These are phyloP conservation scores for Heterodera filipjevi DNA, from an alignment of 2,888 invertebrate genomes.

Conservation along the genomic window DNA sequence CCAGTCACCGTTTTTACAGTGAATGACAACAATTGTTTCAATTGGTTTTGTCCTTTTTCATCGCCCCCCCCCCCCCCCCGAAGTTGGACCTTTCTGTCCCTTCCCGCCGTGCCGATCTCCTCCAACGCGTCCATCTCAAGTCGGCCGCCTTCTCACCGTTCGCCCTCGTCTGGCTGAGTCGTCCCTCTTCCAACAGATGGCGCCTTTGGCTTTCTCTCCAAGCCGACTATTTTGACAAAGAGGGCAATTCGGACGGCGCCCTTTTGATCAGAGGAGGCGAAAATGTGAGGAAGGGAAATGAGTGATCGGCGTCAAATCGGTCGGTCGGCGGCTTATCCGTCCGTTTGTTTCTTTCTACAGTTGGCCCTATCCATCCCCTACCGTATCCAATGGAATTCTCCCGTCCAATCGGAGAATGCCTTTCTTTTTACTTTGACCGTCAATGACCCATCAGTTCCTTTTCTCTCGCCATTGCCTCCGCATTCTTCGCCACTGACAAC, in stretches of 20 bases:
- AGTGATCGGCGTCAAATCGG: neutral
- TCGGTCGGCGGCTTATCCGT: too few relatives aligned
- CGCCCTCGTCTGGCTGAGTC: conserved; percentile 12
- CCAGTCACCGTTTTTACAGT: neutral
- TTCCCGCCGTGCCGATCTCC: neutral
- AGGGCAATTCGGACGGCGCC: conserved; percentile 20
- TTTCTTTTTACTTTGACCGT: conserved; percentile 23
- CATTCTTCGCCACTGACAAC: neutral
- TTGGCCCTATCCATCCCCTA: conserved; percentile 22
- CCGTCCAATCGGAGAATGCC: neutral
- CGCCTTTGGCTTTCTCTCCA: conserved; percentile 20
- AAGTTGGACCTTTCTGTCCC: conserved; percentile 19
- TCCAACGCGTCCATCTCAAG: conserved; percentile 21
- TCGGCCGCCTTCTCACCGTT: conserved; percentile 17
- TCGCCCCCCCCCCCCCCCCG: neutral
- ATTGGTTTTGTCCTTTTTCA: neutral
- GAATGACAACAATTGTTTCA: neutral
- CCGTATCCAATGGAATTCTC: conserved; percentile 6
- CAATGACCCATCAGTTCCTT: neutral
- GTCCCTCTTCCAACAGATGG: conserved; percentile 5
- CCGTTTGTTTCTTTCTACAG: neutral
- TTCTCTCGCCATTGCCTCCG: too few relatives aligned
- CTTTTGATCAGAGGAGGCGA: conserved; percentile 18
- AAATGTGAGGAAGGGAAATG: conserved; percentile 7
- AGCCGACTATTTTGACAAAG: neutral